Percentiles rank a stretch among this genome's conserved stretches.
These are phyloP conservation scores for Calidris pugnax DNA, from an alignment of 2,113 vertebrate genomes.

Conservation along the genomic window DNA sequence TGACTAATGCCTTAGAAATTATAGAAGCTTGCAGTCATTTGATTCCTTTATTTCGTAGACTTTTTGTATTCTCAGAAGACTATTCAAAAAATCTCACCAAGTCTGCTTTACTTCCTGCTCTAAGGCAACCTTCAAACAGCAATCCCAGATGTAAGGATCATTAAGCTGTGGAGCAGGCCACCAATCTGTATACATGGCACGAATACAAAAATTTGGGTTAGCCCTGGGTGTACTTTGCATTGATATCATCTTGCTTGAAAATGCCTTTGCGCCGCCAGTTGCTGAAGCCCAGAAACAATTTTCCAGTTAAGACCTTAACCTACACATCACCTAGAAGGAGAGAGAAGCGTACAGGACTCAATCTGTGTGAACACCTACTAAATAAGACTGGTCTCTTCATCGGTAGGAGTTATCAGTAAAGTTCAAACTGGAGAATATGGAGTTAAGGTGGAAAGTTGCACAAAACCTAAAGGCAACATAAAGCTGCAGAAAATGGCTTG, in stretches of 20 bases:
- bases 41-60: neutral
- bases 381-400: neutral
- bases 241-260: neutral
- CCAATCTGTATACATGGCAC: too few relatives aligned
- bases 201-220: neutral
- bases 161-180: neutral
- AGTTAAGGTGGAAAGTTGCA: neutral
- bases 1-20: neutral
- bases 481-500: slow-evolving; percentile 4
- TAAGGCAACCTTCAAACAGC: neutral
- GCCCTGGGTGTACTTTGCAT: neutral
- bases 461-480: neutral
- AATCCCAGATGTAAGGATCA: neutral
- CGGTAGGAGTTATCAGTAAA: neutral
- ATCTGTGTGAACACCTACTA: neutral
- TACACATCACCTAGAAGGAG: neutral
- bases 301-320: neutral
- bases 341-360: neutral
- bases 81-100: neutral
- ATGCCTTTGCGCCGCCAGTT: accelerated
- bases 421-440: neutral
- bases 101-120: neutral
- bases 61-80: neutral
- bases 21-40: neutral
- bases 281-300: neutral